Percentiles rank a stretch among this genome's conserved stretches.
Conservation (phyloP, 2,113 vertebrate genomes). For the Neomonachus schauinslandi region DNA sequence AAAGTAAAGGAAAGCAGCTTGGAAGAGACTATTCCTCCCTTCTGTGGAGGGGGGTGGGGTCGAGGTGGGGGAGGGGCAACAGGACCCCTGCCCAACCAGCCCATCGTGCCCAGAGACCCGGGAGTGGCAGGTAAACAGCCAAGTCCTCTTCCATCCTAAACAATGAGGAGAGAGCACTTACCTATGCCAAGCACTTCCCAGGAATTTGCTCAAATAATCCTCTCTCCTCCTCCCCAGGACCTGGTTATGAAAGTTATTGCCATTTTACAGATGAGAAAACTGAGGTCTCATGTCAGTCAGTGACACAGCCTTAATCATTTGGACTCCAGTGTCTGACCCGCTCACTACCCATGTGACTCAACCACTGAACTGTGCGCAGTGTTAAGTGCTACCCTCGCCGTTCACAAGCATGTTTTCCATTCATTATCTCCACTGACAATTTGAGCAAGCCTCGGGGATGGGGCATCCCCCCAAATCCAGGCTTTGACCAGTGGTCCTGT, state of each 20-base stretch:
- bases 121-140: background rate
- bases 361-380: fast-evolving
- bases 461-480: background rate
- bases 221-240: background rate
- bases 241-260: background rate
- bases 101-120: background rate
- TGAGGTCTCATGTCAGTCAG: background rate
- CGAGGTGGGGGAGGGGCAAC: background rate
- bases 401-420: background rate
- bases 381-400: background rate
- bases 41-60: background rate
- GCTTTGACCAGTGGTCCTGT: background rate
- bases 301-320: background rate
- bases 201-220: background rate
- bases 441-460: background rate
- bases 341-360: background rate
- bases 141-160: background rate
- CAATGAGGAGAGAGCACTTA: background rate
- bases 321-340: background rate
- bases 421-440: background rate
- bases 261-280: background rate
- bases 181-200: background rate
- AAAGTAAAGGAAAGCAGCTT: background rate
- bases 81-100: background rate
- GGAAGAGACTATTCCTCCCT: background rate